A percentile compares a stretch with the other conserved stretches of the same genome.
phyloP scores from a whole-genome alignment of 2,797 vertebrate genomes.

The Thunnus albacares region DNA sequence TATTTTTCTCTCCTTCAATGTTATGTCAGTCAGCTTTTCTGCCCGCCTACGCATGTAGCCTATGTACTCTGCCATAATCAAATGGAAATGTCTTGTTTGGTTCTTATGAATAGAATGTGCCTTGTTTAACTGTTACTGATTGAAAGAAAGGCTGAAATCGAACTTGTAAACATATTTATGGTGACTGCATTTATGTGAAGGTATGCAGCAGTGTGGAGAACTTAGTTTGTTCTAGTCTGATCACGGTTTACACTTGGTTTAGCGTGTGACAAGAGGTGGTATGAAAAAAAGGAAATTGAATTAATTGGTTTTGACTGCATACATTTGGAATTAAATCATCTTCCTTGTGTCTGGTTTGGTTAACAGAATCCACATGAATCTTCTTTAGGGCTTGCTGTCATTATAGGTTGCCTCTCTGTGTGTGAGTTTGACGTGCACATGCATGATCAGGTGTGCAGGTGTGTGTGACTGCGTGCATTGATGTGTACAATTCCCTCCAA shows the following conservation, averaged over 20 bases:
- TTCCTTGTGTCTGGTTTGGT: not conserved
- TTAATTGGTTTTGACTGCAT: slow-evolving; percentile 14
- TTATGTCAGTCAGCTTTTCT: not conserved
- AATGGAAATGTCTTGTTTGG: not conserved
- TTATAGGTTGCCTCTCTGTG: not conserved
- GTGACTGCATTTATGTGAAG: too few relatives aligned
- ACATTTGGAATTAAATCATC: slow-evolving; percentile 5
- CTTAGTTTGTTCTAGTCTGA: not conserved
- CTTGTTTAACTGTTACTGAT: not conserved
- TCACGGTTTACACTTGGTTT: slow-evolving; percentile 9
- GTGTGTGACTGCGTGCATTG: not conserved
- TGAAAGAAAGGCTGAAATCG: not conserved
- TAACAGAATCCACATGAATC: not conserved
- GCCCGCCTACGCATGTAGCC: not conserved
- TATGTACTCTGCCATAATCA: not conserved
- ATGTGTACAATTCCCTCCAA: not conserved
- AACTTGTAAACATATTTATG: too few relatives aligned
- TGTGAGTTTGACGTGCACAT: not conserved
- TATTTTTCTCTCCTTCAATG: not conserved
- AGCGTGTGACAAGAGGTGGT: slow-evolving; percentile 3
- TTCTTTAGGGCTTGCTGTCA: not conserved
- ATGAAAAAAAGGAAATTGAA: not conserved
- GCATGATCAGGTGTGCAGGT: not conserved
- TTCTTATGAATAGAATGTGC: too few relatives aligned
- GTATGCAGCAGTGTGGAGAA: not conserved